A percentile compares a stretch with the other conserved stretches of the same genome.
Conservation (phyloP, 2,797 vertebrate genomes). For the Molossus alvarezi region DNA sequence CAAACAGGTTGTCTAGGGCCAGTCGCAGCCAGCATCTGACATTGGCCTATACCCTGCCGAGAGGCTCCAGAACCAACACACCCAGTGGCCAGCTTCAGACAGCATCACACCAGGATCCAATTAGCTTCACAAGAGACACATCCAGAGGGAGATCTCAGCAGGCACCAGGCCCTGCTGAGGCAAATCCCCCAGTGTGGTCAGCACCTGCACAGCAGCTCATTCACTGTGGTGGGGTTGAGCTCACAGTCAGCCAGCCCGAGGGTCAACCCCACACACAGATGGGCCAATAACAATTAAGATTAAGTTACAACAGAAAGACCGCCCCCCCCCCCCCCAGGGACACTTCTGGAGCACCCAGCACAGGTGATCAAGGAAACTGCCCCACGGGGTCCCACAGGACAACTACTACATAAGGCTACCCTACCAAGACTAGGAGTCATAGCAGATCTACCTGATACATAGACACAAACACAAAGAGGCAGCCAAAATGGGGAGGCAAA, state of each 20-base stretch:
- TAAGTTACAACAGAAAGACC: neutral
- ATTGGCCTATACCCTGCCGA: neutral
- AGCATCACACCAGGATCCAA: neutral
- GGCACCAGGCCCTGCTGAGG: neutral
- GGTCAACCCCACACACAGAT: neutral
- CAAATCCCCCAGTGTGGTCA: neutral
- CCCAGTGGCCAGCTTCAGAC: neutral
- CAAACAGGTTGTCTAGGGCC: neutral
- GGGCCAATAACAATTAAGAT: neutral
- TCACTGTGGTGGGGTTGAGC: neutral
- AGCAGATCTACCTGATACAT: neutral
- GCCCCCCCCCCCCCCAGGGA: too few species aligned
- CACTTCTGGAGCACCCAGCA: neutral
- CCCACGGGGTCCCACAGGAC: neutral
- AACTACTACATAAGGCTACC: neutral
- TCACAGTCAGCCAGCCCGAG: neutral
- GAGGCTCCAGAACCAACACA: neutral
- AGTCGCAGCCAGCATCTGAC: neutral
- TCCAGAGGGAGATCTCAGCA: neutral
- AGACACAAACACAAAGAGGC: neutral
- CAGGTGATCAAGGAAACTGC: neutral
- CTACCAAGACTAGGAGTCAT: neutral
- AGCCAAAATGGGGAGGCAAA: neutral
- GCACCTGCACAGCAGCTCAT: neutral
- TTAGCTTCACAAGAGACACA: neutral